phyloP scores from a whole-genome alignment of 2,888 invertebrate species.

The Anorthoa munda region DNA sequence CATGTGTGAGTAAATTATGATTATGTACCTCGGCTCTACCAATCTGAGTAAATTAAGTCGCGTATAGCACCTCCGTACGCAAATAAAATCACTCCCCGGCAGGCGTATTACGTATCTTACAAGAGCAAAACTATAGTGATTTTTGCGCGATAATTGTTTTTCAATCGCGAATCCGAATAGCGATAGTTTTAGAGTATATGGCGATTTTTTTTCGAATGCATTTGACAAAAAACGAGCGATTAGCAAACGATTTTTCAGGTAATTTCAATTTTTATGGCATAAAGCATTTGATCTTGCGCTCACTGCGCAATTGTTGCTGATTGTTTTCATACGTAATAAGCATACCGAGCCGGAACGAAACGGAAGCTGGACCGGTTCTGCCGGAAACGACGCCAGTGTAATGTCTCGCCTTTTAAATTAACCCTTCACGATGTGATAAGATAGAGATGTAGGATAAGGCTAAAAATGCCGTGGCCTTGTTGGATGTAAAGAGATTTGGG shows the following conservation, averaged over 20 bases:
- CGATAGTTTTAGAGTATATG: too few relatives aligned
- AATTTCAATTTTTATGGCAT: too few relatives aligned
- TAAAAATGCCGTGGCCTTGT: background rate
- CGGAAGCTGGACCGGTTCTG: constrained; percentile 60
- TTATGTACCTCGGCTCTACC: constrained; percentile 4
- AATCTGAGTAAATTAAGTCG: constrained; percentile 17
- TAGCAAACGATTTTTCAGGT: too few relatives aligned
- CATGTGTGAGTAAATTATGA: constrained; percentile 26
- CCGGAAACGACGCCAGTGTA: constrained; percentile 50
- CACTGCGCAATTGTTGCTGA: too few relatives aligned
- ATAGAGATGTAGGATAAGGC: constrained; percentile 29
- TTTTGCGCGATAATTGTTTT: too few relatives aligned
- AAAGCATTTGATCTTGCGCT: too few relatives aligned
- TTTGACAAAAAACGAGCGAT: too few relatives aligned
- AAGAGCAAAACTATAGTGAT: too few relatives aligned
- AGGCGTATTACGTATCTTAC: too few relatives aligned
- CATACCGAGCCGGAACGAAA: constrained; percentile 1
- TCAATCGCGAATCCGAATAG: too few relatives aligned
- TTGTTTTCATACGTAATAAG: too few relatives aligned
- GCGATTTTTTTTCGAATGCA: too few relatives aligned
- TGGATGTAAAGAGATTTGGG: background rate
- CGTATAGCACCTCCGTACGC: constrained; percentile 49
- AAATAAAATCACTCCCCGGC: constrained; percentile 51
- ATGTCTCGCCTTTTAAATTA: constrained; percentile 38
- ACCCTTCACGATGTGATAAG: constrained; percentile 40